Percentiles rank a stretch among this genome's conserved stretches.
Evolutionary conservation across 2,888 invertebrate species (phyloP).

Genomic region (Piscicola geometra): DNA sequence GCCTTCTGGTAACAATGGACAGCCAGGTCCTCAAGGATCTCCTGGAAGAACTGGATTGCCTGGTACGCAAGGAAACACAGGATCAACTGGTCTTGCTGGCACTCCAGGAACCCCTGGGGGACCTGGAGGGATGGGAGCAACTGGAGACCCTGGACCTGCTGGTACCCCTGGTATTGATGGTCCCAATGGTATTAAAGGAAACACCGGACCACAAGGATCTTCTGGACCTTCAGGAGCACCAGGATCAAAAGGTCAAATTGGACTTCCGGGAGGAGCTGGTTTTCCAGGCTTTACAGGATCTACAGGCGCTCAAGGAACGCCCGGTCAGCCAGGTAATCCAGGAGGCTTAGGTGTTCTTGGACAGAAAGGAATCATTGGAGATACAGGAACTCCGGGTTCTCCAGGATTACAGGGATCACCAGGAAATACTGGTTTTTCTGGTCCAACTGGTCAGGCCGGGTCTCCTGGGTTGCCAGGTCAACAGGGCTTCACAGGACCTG

Average conservation of each 20-base stretch:
- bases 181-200: neutral
- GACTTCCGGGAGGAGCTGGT: slow-evolving; percentile 7
- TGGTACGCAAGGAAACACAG: slow-evolving; percentile 11
- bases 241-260: neutral
- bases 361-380: neutral
- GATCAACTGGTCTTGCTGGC: slow-evolving; percentile 18
- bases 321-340: slow-evolving; percentile 33
- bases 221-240: slow-evolving; percentile 21
- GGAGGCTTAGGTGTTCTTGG: slow-evolving; percentile 35
- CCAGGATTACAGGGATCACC: slow-evolving; percentile 27
- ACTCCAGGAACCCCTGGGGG: slow-evolving; percentile 37
- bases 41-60: slow-evolving; percentile 7
- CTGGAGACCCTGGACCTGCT: slow-evolving; percentile 55
- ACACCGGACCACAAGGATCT: neutral
- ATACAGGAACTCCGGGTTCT: slow-evolving; percentile 19
- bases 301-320: slow-evolving; percentile 16
- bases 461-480: slow-evolving; percentile 34
- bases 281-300: slow-evolving; percentile 20
- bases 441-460: slow-evolving; percentile 33
- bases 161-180: slow-evolving; percentile 40
- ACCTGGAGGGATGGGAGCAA: slow-evolving; percentile 38
- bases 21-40: neutral
- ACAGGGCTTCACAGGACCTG: neutral
- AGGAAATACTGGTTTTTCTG: slow-evolving; percentile 33
- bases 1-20: neutral